Base-by-base conservation (phyloP, 2,797 vertebrate species). In the Pelobates cultripes region DNA sequence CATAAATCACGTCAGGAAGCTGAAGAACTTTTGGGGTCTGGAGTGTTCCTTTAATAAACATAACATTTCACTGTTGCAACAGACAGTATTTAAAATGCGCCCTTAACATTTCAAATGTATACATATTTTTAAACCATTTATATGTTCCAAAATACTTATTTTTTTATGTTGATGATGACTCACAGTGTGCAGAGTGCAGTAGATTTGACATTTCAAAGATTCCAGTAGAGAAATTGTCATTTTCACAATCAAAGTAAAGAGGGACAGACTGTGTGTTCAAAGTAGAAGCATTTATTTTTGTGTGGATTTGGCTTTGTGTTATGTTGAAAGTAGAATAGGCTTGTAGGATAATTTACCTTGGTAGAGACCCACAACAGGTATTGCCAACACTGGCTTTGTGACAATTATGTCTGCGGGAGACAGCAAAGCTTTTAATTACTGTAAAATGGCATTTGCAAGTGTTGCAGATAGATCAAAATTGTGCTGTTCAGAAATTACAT, bases 391-490 rank as follows among this genome's bases (percentile, higher is more conserved):
- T 75, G 73, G 73, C 55, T 63, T 17, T n/a, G 15, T 14, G 42
- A 66, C 66, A 66, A 64, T 75, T 45, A 45, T 47, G 43, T 76
- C 74, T 67, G 60, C 17, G 28, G 43, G 43, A 76, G 60, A 40
- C 74, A 45, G 73, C 10, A 76, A 76, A 64, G 61, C 43, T 66
- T 76, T 66, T 76, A 76, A 76, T 76, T 76, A 66, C 73, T 43
- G 43, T 14, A 44, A 15, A 75, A 7, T 4, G 4, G 14, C 40
- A 28, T 53, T 75, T 45, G 57, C 15, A 28, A 75, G 73, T 71
- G 70, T 53, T 71, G 70, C 70, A 71, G 51, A 51, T n/a, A 17
- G 17, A 71, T 71, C n/a, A 17, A 71, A 51, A 71, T 71, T 44
- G 43, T 60, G n/a, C 42, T 63, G 42, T 14, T 66, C 44, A 40